Evolutionary conservation across 1,140 invertebrate genomes (phyloP), one percentile per base, ranked within the genome.

Genomic region (Eciton burchellii): DNA sequence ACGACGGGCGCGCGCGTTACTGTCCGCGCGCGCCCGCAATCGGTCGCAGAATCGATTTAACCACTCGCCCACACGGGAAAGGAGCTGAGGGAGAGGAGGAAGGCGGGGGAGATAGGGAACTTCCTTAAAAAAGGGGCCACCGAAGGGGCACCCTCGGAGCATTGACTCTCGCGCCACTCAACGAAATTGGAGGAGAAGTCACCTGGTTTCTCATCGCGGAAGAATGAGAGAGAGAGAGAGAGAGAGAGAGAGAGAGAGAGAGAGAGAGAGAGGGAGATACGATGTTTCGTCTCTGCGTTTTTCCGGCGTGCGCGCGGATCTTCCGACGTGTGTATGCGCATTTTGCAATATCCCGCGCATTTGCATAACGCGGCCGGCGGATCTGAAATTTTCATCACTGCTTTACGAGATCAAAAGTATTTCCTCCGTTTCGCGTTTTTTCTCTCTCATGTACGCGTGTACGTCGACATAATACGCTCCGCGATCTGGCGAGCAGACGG

Each of bases 151-250:
- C 8, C 14, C 41, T 12, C 16, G 35, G 19, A 12, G 56, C 19
- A 12, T 45, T 79, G 45, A 29, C 45, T 79, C 21, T 52, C 35
- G 65, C 65, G 26, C 65, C 49, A 52, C 57, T 83, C 71, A 24
- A 54, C 57, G 14, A 72, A 45, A 85, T 85, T 85, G 82, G 24
- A 84, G 82, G 63, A 52, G 52, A 59, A 72, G 81, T 72, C 82
- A n/a, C n/a, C n/a, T n/a, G n/a, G n/a, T n/a, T n/a, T n/a, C n/a
- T n/a, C n/a, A n/a, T n/a, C n/a, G 35, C 35, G 35, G 35, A 2
- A 35, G 35, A 35, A 6, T 3, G 35, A 35, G 35, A 35, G 35
- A 35, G 35, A 35, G 35, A 35, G 35, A 35, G 35, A 35, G 35
- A 35, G 35, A 35, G 35, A 35, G 35, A 35, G 35, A 35, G 35